Conservation (phyloP, 2,888 invertebrate species). For the Drosophila infuscata region DNA sequence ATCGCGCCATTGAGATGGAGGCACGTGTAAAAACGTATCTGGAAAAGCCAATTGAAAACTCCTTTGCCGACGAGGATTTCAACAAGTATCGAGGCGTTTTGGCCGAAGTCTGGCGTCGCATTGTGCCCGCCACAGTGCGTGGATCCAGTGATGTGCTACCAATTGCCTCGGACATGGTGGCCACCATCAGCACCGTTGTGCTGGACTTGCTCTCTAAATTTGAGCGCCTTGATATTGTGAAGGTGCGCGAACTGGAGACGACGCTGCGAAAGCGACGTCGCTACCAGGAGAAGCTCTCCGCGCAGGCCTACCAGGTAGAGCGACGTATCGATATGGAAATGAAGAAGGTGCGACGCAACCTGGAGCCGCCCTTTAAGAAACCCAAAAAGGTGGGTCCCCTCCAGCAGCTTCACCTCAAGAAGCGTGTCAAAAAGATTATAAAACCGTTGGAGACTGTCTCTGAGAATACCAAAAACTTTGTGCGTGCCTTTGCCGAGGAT, state of each 20-base stretch:
- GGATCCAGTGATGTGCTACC: slow-evolving; percentile 72
- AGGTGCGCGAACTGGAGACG: slow-evolving; percentile 63
- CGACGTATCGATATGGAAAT: slow-evolving; percentile 82
- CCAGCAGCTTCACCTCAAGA: slow-evolving; percentile 72
- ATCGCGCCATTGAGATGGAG: slow-evolving; percentile 75
- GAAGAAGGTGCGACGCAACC: slow-evolving; percentile 80
- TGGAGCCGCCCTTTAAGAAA: slow-evolving; percentile 78
- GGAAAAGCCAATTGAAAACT: slow-evolving; percentile 66
- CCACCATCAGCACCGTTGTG: slow-evolving; percentile 75
- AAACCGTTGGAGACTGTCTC: slow-evolving; percentile 63
- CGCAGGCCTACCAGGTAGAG: slow-evolving; percentile 80
- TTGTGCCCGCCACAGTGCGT: slow-evolving; percentile 76
- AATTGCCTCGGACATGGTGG: slow-evolving; percentile 78
- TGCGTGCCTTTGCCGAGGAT: slow-evolving; percentile 82
- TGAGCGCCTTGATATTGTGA: slow-evolving; percentile 74
- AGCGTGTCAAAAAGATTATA: slow-evolving; percentile 40
- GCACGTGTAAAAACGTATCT: slow-evolving; percentile 63
- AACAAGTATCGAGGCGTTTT: slow-evolving; percentile 74
- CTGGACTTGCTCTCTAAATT: slow-evolving; percentile 77
- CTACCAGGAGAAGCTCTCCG: slow-evolving; percentile 73
- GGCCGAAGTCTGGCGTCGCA: slow-evolving; percentile 78
- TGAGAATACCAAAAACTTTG: slow-evolving; percentile 79
- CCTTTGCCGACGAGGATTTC: slow-evolving; percentile 69
- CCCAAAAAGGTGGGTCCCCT: slow-evolving; percentile 73
- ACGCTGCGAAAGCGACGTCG: slow-evolving; percentile 69